These are phyloP conservation scores for Sebastes kiyomatsui DNA, from an alignment of 2,797 vertebrate species.

Conservation along the genomic window DNA sequence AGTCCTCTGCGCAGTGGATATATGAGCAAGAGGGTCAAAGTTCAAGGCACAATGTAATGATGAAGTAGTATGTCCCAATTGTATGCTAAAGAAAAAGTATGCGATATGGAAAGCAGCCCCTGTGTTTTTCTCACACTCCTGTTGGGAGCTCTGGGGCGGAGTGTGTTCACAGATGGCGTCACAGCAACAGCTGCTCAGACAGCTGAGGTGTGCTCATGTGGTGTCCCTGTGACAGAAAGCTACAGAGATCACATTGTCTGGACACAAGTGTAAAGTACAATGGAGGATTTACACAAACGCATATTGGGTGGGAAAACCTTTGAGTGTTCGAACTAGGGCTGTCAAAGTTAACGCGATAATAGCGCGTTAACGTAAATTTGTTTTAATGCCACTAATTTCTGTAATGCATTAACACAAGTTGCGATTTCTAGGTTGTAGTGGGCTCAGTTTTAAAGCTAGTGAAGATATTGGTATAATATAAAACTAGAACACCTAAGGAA, in stretches of 20 bases:
- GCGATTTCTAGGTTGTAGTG: not conserved
- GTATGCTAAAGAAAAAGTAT: no score
- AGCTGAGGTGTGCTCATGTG: slow-evolving; percentile 70
- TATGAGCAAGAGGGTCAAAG: no score
- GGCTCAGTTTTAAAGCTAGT: not conserved
- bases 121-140: slow-evolving; percentile 45
- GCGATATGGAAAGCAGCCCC: no score
- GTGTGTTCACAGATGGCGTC: slow-evolving; percentile 62
- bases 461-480: no score
- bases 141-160: slow-evolving; percentile 28
- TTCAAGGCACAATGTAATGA: no score
- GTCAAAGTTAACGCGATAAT: no score
- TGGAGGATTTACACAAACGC: not conserved
- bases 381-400: no score
- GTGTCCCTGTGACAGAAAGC: slow-evolving; percentile 44
- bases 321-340: not conserved
- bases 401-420: no score
- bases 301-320: not conserved
- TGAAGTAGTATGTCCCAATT: no score
- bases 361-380: accelerated
- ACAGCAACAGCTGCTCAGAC: slow-evolving; percentile 70
- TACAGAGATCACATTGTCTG: slow-evolving; percentile 49
- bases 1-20: no score
- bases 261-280: slow-evolving; percentile 1
- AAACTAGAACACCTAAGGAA: no score